Conservation (phyloP, 2,888 invertebrate genomes). For the Yponomeuta sedellus region DNA sequence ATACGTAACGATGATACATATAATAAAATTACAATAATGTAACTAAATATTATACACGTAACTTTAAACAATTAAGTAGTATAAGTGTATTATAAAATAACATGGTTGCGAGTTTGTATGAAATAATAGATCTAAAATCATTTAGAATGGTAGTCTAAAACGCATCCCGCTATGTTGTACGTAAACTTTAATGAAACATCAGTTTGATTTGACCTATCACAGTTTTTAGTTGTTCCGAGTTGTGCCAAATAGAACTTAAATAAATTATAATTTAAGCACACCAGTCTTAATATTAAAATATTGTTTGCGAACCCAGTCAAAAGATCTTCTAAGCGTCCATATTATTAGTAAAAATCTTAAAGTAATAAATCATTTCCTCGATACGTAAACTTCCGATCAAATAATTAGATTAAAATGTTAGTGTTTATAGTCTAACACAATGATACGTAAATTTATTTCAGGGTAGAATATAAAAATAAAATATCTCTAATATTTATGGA, state of each 20-base stretch:
- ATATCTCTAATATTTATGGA: slow-evolving; percentile 45
- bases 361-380: slow-evolving; percentile 29
- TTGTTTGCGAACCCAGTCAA: background rate
- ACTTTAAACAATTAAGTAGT: slow-evolving; percentile 67
- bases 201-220: background rate
- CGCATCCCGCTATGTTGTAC: slow-evolving; percentile 7
- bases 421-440: slow-evolving; percentile 77
- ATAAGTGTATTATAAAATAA: slow-evolving; percentile 69
- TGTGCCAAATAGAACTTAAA: slow-evolving; percentile 18
- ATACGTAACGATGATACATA: slow-evolving; percentile 76
- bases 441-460: slow-evolving; percentile 94
- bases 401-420: slow-evolving; percentile 60
- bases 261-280: slow-evolving; percentile 9
- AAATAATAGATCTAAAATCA: slow-evolving; percentile 50
- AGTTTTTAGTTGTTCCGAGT: slow-evolving; percentile 12
- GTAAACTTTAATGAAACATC: background rate
- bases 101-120: slow-evolving; percentile 69
- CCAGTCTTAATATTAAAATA: background rate
- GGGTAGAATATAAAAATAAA: slow-evolving; percentile 77
- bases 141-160: slow-evolving; percentile 11
- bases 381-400: slow-evolving; percentile 65
- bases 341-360: slow-evolving; percentile 25
- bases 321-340: slow-evolving; percentile 27
- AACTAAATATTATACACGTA: slow-evolving; percentile 74
- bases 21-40: slow-evolving; percentile 71